A percentile compares a stretch with the other conserved stretches of the same genome.
Evolutionary conservation across 1,140 invertebrate species (phyloP).

Genomic region (Lethocerus indicus): DNA sequence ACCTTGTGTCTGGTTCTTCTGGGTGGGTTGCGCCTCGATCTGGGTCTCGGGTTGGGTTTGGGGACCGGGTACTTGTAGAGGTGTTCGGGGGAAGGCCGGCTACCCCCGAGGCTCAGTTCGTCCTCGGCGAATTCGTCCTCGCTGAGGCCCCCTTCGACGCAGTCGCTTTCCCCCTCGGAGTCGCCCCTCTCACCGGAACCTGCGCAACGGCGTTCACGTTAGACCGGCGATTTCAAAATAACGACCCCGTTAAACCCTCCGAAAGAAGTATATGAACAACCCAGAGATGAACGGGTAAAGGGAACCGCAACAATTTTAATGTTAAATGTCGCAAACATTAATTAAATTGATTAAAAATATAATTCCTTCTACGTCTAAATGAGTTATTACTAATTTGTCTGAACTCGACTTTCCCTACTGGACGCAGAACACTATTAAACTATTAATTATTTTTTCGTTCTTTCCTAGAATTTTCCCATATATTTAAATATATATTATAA

Average conservation of each 20-base stretch:
- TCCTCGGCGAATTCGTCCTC: conserved; percentile 53
- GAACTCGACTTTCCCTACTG: background rate
- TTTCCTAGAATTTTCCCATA: background rate
- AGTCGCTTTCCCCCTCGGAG: conserved; percentile 38
- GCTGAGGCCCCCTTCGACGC: conserved; percentile 31
- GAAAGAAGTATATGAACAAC: no score
- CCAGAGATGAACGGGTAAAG: no score
- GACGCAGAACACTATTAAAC: background rate
- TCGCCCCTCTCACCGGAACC: conserved; percentile 23
- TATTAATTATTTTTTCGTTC: background rate
- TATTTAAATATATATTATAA: background rate
- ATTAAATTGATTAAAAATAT: background rate
- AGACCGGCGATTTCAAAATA: no score
- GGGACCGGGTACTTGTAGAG: conserved; percentile 16
- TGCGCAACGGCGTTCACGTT: no score
- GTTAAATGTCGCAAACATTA: no score
- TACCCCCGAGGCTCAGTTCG: conserved; percentile 32
- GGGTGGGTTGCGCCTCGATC: background rate
- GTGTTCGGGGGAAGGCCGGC: conserved; percentile 25
- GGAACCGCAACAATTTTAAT: no score
- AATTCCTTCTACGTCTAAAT: background rate
- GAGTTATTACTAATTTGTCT: background rate
- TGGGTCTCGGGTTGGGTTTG: conserved; percentile 5
- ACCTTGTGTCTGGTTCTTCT: background rate
- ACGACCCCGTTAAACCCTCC: no score